These are phyloP conservation scores for Crenuchus spilurus DNA, from an alignment of 2,797 vertebrate genomes.

Conservation along the genomic window DNA sequence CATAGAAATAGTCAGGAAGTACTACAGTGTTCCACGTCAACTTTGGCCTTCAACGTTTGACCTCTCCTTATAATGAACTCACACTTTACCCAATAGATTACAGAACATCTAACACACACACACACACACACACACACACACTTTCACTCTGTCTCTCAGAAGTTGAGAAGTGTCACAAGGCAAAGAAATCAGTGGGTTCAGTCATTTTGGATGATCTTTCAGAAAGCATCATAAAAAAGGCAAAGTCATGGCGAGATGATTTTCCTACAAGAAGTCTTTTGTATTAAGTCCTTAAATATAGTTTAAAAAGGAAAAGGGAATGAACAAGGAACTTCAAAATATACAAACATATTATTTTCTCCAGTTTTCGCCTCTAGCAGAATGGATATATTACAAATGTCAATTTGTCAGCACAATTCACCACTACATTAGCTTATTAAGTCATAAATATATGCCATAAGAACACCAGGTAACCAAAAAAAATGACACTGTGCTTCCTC, in stretches of 20 bases:
- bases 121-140: constrained; percentile 25
- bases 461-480: constrained; percentile 65
- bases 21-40: constrained; percentile 79
- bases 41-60: constrained; percentile 74
- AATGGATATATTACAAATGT: constrained; percentile 68
- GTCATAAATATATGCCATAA: constrained; percentile 79
- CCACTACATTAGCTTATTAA: constrained; percentile 81
- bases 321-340: constrained; percentile 54
- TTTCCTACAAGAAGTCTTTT: constrained; percentile 25
- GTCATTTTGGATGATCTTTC: constrained; percentile 25
- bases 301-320: constrained; percentile 37
- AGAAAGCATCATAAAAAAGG: constrained; percentile 19
- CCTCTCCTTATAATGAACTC: constrained; percentile 47
- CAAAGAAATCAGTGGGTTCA: constrained; percentile 37
- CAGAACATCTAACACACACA: constrained; percentile 45
- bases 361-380: constrained; percentile 53
- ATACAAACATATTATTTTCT: constrained; percentile 53
- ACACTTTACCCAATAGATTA: constrained; percentile 35
- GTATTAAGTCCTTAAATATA: constrained; percentile 45
- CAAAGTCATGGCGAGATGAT: not conserved
- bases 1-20: constrained; percentile 65
- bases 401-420: constrained; percentile 63
- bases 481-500: constrained; percentile 69
- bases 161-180: constrained; percentile 49
- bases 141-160: constrained; percentile 41